Percentiles rank a stretch among this genome's conserved stretches.
Conservation (phyloP, 2,888 invertebrate genomes). For the Campoletis raptor region DNA sequence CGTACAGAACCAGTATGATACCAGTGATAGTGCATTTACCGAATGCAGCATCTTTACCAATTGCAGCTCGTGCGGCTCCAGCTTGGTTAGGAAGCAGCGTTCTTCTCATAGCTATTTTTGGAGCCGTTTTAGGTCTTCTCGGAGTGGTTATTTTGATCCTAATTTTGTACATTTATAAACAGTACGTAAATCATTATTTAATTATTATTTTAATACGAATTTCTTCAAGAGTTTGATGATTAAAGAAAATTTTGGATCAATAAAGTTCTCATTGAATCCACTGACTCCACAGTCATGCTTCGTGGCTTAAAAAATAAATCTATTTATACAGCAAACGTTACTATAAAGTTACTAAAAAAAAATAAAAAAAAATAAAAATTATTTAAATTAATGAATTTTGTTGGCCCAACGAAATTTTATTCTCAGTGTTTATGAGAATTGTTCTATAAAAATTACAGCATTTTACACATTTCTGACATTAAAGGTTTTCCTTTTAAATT, state of each 20-base stretch:
- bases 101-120: conserved; percentile 88
- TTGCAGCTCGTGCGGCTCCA: conserved; percentile 85
- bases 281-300: too few relatives aligned
- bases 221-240: too few relatives aligned
- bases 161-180: conserved; percentile 91
- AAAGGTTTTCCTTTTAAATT: not conserved
- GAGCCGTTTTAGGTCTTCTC: conserved; percentile 90
- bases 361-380: too few relatives aligned
- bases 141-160: conserved; percentile 91
- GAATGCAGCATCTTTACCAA: conserved; percentile 77
- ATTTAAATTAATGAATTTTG: too few relatives aligned
- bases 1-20: conserved; percentile 82
- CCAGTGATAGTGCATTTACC: conserved; percentile 86
- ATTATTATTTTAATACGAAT: not conserved
- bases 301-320: too few relatives aligned
- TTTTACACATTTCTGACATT: not conserved
- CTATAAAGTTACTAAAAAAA: too few relatives aligned
- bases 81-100: conserved; percentile 85
- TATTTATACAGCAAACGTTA: too few relatives aligned
- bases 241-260: too few relatives aligned
- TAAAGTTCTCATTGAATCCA: too few relatives aligned
- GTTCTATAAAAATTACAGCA: not conserved
- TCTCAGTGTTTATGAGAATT: not conserved
- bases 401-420: too few relatives aligned
- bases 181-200: conserved; percentile 85